A percentile compares a stretch with the other conserved stretches of the same genome.
Conservation (phyloP, 2,113 vertebrate genomes). For the Ammospiza nelsoni region DNA sequence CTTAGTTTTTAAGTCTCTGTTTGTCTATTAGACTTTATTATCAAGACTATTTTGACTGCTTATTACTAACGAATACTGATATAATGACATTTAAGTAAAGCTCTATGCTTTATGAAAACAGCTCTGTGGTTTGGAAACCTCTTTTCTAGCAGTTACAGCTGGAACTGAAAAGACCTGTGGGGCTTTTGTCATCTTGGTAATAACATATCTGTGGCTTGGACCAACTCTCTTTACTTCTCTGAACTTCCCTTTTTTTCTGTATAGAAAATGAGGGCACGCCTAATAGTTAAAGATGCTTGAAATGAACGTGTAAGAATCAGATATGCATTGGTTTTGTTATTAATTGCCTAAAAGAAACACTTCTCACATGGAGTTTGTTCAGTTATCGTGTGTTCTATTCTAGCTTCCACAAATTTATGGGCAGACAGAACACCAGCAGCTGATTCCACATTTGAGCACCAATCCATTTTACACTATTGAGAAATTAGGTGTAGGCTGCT, state of each 20-base stretch:
- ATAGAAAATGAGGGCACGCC: not conserved
- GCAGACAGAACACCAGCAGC: fast-evolving
- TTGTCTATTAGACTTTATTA: not conserved
- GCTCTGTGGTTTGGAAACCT: not conserved
- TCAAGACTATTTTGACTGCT: not conserved
- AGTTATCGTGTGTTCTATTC: not conserved
- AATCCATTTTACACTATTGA: not conserved
- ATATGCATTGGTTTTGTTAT: not conserved
- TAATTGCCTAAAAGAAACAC: not conserved
- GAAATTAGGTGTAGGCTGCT: not conserved
- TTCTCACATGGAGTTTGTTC: not conserved
- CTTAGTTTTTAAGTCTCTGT: not conserved
- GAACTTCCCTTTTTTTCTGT: not conserved
- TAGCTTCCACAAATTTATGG: not conserved
- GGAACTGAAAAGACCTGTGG: not conserved
- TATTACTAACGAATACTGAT: not conserved
- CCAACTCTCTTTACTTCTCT: not conserved
- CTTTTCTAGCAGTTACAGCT: not conserved
- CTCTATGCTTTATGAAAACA: not conserved
- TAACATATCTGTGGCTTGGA: not conserved
- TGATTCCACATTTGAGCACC: not conserved
- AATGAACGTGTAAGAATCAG: not conserved
- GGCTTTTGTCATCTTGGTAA: not conserved
- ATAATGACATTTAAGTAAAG: not conserved
- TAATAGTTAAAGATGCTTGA: not conserved